phyloP scores from a whole-genome alignment of 2,113 vertebrate genomes.

The Aphelocoma coerulescens region DNA sequence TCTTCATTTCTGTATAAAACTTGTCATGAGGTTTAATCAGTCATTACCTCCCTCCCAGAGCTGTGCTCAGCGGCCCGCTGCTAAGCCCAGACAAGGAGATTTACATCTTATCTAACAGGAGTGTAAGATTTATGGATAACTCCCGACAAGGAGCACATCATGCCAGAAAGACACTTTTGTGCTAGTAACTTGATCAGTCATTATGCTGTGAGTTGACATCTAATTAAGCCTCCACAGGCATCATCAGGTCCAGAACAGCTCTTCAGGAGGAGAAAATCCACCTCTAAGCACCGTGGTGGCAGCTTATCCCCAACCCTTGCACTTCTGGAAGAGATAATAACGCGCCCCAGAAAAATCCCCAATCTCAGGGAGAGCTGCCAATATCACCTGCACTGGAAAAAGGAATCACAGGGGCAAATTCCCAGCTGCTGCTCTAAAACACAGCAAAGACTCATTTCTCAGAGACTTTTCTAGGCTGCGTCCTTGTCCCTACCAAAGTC shows the following conservation, averaged over 20 bases:
- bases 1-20: not conserved
- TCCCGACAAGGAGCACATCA: not conserved
- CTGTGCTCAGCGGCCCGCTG: not conserved
- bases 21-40: not conserved
- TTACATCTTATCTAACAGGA: constrained; percentile 11
- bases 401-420: not conserved
- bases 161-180: not conserved
- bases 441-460: not conserved
- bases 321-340: not conserved
- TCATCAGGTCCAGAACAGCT: not conserved
- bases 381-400: rapidly evolving
- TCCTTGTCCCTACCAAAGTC: not conserved
- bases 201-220: constrained; percentile 10
- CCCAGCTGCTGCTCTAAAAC: not conserved
- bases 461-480: not conserved
- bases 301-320: not conserved
- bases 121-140: constrained; percentile 13
- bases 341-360: not conserved
- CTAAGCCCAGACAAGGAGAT: constrained; percentile 5
- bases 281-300: not conserved
- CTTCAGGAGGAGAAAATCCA: constrained; percentile 14
- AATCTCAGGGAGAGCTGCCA: not conserved
- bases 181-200: constrained; percentile 18
- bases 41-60: not conserved
- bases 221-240: constrained; percentile 27